Evolutionary conservation across 2,888 invertebrate genomes (phyloP), one percentile per base, ranked within the genome.

Genomic region (Criorhina ranunculi): DNA sequence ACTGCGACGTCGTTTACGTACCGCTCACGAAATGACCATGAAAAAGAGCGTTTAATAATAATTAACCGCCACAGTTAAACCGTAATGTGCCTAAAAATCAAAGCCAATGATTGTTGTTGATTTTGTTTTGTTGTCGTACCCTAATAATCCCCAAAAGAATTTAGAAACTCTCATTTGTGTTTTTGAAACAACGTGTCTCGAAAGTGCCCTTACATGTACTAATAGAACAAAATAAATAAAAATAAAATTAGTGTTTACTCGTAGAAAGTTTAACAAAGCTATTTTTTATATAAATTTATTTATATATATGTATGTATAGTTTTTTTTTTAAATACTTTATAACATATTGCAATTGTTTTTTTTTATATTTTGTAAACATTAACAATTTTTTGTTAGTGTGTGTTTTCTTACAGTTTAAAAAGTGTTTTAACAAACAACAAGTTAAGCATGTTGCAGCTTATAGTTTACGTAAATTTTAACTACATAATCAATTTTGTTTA

Each of bases 1-100:
- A 92, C 93, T 99, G 88, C 95, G 98, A 78, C 96, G 98, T 87
- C 95, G 99, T 15, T 94, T 99, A 91, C 95, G 98, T 87, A 95
- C 97, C 87, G 97, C 98, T 88, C 97, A 97, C 89, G 95, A 97
- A 90, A 95, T 96, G 89, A 95, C 96, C 46, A 94, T 95, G 87
- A 94, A 94, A 87, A 93, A 93, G 89, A 89, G 87, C 78, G 86
- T 88, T 76, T 91, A 88, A 78, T 62, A 6, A 44, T 5, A 53
- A 9, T 31, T 11, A 35, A 17, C 42, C 4, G 66, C 33, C 59
- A 11, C 11, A 40, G 44, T 53, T 4, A 67, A 69, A 51, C 44
- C 29, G 15, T 15, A 69, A 69, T 55, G 77, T 77, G 76, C 67
- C 76, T 67, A 60, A 60, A 67, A 33, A 66, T 46, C 75, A 40